Percentiles rank a stretch among this genome's conserved stretches.
Conservation (phyloP, 2,113 vertebrate genomes). For the Collichthys lucidus region DNA sequence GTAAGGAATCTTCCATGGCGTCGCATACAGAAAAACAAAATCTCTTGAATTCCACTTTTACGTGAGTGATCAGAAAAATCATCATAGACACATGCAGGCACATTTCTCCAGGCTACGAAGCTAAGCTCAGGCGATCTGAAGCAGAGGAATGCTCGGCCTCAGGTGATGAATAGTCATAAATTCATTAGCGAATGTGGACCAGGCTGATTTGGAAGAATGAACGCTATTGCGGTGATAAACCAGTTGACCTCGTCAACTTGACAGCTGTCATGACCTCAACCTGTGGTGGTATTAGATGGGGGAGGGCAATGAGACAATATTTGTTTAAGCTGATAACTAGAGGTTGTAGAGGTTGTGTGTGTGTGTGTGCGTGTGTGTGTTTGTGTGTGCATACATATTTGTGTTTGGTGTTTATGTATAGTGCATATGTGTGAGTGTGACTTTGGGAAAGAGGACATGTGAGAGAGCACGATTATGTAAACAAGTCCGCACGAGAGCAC, state of each 20-base stretch:
- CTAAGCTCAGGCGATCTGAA: not conserved
- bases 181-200: constrained; percentile 66
- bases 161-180: constrained; percentile 62
- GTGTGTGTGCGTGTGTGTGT: constrained; percentile 20
- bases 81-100: not conserved
- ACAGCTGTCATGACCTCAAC: constrained; percentile 77
- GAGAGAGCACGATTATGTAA: not conserved
- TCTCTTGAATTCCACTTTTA: not conserved
- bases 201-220: constrained; percentile 57
- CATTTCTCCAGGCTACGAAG: constrained; percentile 16
- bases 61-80: not conserved
- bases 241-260: constrained; percentile 71
- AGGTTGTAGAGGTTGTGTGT: constrained; percentile 51
- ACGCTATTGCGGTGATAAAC: constrained; percentile 69
- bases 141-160: constrained; percentile 63
- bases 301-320: constrained; percentile 67
- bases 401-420: constrained; percentile 39
- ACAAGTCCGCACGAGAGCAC: not conserved
- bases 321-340: constrained; percentile 78
- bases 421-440: constrained; percentile 27
- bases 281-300: constrained; percentile 53
- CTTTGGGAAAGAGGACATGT: constrained; percentile 25
- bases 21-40: not conserved
- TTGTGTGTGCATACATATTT: constrained; percentile 22
- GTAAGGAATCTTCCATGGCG: not conserved